A percentile compares a stretch with the other conserved stretches of the same genome.
These are phyloP conservation scores for Oreochromis spilurus DNA, from an alignment of 2,113 vertebrate genomes.

Conservation along the genomic window DNA sequence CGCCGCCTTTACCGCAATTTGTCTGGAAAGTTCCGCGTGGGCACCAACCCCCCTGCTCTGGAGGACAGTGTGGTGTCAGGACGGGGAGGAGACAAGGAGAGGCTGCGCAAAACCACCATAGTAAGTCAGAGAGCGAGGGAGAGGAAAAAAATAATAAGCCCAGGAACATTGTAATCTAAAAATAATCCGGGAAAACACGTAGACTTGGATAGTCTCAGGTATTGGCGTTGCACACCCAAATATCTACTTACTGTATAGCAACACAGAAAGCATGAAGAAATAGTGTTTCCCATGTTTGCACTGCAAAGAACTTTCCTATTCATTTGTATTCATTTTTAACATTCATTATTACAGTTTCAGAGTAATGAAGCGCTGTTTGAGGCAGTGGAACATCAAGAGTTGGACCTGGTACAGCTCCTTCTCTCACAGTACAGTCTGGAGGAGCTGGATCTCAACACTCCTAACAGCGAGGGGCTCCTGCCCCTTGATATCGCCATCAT, in stretches of 20 bases:
- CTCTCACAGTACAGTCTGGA: constrained; percentile 84
- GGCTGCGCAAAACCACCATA: constrained; percentile 80
- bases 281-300: neutral
- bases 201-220: neutral
- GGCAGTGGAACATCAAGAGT: constrained; percentile 87
- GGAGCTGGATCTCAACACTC: constrained; percentile 90
- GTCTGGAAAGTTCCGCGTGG: constrained; percentile 87
- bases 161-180: constrained; percentile 29
- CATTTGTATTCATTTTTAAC: neutral
- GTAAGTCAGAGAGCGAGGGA: constrained; percentile 66
- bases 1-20: constrained; percentile 91
- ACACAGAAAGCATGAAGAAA: neutral
- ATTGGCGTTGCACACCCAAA: neutral
- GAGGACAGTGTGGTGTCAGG: constrained; percentile 78
- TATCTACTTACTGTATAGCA: neutral
- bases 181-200: constrained; percentile 32
- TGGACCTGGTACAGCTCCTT: constrained; percentile 82
- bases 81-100: constrained; percentile 80
- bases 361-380: constrained; percentile 85
- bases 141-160: constrained; percentile 42
- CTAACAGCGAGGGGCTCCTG: constrained; percentile 87
- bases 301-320: neutral
- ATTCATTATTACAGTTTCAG: constrained; percentile 73
- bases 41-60: constrained; percentile 73
- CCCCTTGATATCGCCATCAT: constrained; percentile 89